Conservation (phyloP, 2,113 vertebrate genomes). For the Nanger granti region DNA sequence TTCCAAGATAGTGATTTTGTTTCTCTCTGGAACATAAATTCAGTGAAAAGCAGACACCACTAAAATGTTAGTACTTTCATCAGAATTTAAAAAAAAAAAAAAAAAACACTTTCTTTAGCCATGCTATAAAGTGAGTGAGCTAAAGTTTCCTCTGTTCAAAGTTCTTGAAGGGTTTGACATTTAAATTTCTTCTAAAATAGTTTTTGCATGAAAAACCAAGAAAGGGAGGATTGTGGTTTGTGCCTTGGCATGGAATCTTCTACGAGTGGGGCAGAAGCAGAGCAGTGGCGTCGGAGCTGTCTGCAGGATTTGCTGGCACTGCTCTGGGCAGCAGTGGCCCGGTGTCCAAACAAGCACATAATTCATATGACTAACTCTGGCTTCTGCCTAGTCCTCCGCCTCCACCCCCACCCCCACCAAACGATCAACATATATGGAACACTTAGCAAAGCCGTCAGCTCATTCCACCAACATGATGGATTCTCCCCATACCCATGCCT, state of each 20-base stretch:
- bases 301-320: slow-evolving; percentile 41
- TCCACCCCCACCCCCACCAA: neutral
- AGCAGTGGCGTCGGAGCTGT: slow-evolving; percentile 23
- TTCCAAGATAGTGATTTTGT: neutral
- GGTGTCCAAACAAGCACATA: slow-evolving; percentile 51
- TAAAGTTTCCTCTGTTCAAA: slow-evolving; percentile 47
- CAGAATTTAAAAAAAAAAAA: neutral
- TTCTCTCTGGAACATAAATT: slow-evolving; percentile 37
- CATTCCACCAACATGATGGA: neutral
- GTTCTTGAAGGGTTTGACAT: slow-evolving; percentile 57
- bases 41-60: neutral
- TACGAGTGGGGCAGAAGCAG: slow-evolving; percentile 40
- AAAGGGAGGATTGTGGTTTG: slow-evolving; percentile 62
- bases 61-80: slow-evolving; percentile 11
- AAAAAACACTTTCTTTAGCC: neutral
- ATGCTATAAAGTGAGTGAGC: neutral
- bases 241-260: slow-evolving; percentile 59
- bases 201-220: slow-evolving; percentile 65
- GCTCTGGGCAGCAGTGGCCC: neutral
- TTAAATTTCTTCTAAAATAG: slow-evolving; percentile 68
- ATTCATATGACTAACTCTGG: slow-evolving; percentile 56
- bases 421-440: neutral
- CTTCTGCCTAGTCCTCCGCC: neutral
- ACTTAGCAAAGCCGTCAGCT: neutral
- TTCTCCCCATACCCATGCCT: neutral